These are phyloP conservation scores for Nymphicus hollandicus DNA, from an alignment of 2,113 vertebrate species.

Conservation along the genomic window DNA sequence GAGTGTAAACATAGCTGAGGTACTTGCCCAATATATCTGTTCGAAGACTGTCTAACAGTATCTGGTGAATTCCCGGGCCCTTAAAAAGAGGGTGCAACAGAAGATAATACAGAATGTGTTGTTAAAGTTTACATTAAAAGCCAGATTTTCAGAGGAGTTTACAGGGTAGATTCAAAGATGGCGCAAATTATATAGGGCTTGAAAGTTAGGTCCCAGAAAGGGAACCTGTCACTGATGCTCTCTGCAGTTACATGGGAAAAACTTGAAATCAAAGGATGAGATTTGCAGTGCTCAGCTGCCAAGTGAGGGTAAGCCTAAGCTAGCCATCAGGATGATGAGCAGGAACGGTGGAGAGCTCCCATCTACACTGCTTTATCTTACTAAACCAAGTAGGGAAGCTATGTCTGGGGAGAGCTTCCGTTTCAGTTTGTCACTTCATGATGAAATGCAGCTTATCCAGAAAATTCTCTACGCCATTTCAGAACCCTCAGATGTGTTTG, in stretches of 20 bases:
- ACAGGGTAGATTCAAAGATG: not conserved
- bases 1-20: not conserved
- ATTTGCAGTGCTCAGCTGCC: not conserved
- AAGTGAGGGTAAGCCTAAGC: not conserved
- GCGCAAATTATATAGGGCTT: not conserved
- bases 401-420: not conserved
- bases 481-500: not conserved
- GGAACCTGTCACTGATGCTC: not conserved
- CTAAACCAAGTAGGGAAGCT: not conserved
- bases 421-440: not conserved
- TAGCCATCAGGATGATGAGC: not conserved
- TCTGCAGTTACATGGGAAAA: not conserved
- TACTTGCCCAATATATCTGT: not conserved
- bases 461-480: not conserved
- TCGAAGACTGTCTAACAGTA: not conserved
- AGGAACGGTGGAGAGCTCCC: not conserved
- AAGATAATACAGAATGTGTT: not conserved
- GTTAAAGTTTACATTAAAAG: not conserved
- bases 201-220: not conserved
- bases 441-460: not conserved
- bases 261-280: not conserved
- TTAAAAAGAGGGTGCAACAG: not conserved
- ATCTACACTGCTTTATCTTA: not conserved
- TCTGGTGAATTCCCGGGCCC: not conserved
- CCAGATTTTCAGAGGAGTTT: not conserved